phyloP scores from a whole-genome alignment of 2,888 invertebrate genomes.

The Dascillus cervinus region DNA sequence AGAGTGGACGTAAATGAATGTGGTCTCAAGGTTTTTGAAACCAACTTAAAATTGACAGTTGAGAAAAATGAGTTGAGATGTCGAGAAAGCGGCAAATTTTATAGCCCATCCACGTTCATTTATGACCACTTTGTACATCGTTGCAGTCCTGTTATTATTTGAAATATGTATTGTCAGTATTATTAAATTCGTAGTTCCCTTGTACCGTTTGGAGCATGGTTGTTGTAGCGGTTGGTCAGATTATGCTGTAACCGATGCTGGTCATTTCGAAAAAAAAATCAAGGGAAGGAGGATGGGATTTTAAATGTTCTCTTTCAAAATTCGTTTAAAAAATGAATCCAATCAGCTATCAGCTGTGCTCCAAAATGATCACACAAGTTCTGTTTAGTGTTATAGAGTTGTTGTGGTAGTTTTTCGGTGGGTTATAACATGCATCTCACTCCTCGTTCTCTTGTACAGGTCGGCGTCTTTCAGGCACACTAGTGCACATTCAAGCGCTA shows the following conservation, averaged over 20 bases:
- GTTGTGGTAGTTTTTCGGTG: too few species aligned
- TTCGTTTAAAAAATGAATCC: constrained; percentile 13
- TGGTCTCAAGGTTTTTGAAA: too few species aligned
- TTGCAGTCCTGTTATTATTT: too few species aligned
- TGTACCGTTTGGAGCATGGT: constrained; percentile 42
- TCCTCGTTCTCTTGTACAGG: constrained; percentile 58
- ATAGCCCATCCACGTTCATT: too few species aligned
- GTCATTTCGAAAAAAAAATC: constrained; percentile 22
- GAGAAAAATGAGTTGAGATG: too few species aligned
- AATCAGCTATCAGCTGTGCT: constrained; percentile 33
- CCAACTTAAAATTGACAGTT: too few species aligned
- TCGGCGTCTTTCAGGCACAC: constrained; percentile 91
- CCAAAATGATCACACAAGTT: constrained; percentile 27
- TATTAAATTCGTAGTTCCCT: constrained; percentile 26
- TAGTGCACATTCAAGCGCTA: constrained; percentile 58
- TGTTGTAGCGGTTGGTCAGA: constrained; percentile 37
- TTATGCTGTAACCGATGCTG: constrained; percentile 41
- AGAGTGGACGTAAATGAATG: too few species aligned
- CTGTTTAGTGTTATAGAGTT: constrained; percentile 21
- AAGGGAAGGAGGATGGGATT: constrained; percentile 44
- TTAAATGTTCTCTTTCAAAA: constrained; percentile 16
- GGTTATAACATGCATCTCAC: constrained; percentile 27
- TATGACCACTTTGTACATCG: too few species aligned
- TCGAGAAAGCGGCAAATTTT: too few species aligned
- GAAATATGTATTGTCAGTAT: neutral